phyloP scores from a whole-genome alignment of 1,140 invertebrate species.

The Paraescarpia echinospica region DNA sequence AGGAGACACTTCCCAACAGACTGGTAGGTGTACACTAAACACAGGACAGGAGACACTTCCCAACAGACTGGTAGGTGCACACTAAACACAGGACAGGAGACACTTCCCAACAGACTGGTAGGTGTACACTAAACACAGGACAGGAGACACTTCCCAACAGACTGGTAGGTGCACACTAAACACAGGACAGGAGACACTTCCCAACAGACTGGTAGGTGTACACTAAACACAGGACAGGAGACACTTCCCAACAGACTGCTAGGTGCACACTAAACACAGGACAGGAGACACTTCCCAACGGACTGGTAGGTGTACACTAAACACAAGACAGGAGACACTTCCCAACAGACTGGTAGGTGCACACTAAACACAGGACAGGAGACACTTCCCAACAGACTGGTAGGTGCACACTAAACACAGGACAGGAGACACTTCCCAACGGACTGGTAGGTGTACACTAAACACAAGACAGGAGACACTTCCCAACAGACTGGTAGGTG shows the following conservation, averaged over 20 bases:
- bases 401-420: constrained; percentile 58
- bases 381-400: too few species aligned
- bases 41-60: too few species aligned
- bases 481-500: constrained; percentile 75
- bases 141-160: too few species aligned
- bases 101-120: too few species aligned
- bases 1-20: too few species aligned
- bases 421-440: too few species aligned
- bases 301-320: constrained; percentile 66
- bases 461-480: too few species aligned
- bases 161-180: constrained; percentile 66
- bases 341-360: constrained; percentile 73
- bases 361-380: not conserved
- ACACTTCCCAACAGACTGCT: too few species aligned
- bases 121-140: constrained; percentile 45
- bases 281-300: too few species aligned
- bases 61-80: constrained; percentile 70
- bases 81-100: too few species aligned
- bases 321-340: too few species aligned
- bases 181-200: too few species aligned
- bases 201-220: constrained; percentile 72
- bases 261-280: constrained; percentile 47
- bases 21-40: constrained; percentile 66
- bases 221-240: constrained; percentile 1
- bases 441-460: constrained; percentile 66